Percentiles rank a stretch among this genome's conserved stretches.
phyloP scores from a whole-genome alignment of 92 coral and sea anemone genomes.

The Parazoanthus atlanticus region DNA sequence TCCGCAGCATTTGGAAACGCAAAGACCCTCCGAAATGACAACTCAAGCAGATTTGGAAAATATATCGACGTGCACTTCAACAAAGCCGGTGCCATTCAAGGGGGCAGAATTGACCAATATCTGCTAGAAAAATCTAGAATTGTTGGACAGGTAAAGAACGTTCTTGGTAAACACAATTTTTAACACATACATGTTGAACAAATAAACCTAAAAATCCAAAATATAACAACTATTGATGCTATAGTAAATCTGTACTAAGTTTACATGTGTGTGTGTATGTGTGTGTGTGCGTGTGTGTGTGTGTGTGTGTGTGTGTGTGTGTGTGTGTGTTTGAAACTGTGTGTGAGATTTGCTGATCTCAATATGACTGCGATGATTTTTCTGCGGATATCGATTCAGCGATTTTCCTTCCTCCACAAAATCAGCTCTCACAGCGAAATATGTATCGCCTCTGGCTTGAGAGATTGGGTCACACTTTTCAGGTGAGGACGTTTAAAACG shows the following conservation, averaged over 20 bases:
- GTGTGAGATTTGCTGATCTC: too few relatives aligned
- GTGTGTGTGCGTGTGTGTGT: too few relatives aligned
- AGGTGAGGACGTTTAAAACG: background rate
- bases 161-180: background rate
- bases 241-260: too few relatives aligned
- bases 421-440: too few relatives aligned
- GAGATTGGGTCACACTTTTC: background rate
- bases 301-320: too few relatives aligned
- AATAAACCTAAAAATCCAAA: too few relatives aligned
- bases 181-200: too few relatives aligned
- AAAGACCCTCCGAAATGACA: constrained; percentile 93
- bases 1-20: constrained; percentile 94
- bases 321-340: too few relatives aligned
- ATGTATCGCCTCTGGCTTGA: background rate
- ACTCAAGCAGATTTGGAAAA: constrained; percentile 99
- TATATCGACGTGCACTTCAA: constrained; percentile 93
- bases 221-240: too few relatives aligned
- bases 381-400: background rate
- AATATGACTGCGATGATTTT: background rate
- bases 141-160: constrained; percentile 78
- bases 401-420: background rate
- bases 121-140: constrained; percentile 91
- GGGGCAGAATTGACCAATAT: constrained; percentile 96
- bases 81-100: constrained; percentile 81
- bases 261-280: too few relatives aligned